Evolutionary conservation across 2,888 invertebrate genomes (phyloP).

Genomic region (Platycheirus albimanus): DNA sequence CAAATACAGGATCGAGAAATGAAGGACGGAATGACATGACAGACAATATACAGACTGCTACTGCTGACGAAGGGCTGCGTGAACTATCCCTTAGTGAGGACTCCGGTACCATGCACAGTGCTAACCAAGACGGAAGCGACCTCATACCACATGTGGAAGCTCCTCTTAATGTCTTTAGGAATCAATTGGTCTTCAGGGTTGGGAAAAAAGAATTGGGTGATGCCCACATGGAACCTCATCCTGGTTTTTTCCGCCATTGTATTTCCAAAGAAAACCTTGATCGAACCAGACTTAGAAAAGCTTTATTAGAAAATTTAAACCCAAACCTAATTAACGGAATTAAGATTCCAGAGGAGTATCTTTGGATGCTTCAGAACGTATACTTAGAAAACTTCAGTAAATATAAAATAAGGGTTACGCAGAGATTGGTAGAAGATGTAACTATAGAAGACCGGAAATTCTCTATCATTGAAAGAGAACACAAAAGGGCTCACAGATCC

Average conservation of each 20-base stretch:
- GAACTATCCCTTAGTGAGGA: constrained; percentile 1
- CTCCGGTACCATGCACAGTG: constrained; percentile 54
- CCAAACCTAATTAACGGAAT: constrained; percentile 22
- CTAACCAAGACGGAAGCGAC: constrained; percentile 64
- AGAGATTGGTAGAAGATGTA: constrained; percentile 30
- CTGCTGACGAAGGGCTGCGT: constrained; percentile 9
- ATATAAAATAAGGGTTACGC: constrained; percentile 23
- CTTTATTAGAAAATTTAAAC: neutral
- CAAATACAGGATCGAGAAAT: neutral
- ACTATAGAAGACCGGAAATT: constrained; percentile 20
- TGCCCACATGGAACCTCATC: constrained; percentile 15
- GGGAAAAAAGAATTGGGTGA: neutral
- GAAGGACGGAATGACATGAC: neutral
- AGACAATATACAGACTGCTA: neutral
- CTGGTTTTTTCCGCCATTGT: constrained; percentile 1
- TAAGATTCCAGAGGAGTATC: constrained; percentile 30
- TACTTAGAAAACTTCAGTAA: constrained; percentile 1
- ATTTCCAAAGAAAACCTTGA: neutral
- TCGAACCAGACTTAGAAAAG: neutral
- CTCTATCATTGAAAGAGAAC: constrained; percentile 37
- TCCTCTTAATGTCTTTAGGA: constrained; percentile 31
- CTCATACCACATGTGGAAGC: constrained; percentile 64
- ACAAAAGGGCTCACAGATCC: constrained; percentile 35
- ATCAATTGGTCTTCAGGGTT: constrained; percentile 6
- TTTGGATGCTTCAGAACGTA: constrained; percentile 38